phyloP scores from a whole-genome alignment of 2,797 vertebrate species.

The Cynopterus sphinx region DNA sequence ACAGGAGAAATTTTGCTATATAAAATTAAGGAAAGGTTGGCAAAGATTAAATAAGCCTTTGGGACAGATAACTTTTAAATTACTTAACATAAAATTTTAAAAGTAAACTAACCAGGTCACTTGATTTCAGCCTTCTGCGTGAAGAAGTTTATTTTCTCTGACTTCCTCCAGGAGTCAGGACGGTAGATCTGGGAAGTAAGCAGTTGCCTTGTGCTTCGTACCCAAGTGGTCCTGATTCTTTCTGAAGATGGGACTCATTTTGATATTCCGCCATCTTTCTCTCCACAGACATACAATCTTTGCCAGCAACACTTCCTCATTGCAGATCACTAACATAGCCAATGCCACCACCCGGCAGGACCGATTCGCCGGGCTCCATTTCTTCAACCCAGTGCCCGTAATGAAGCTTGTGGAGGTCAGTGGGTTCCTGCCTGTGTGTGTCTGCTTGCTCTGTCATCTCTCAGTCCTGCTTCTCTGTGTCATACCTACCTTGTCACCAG shows the following conservation, averaged over 20 bases:
- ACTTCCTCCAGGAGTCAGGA: not conserved
- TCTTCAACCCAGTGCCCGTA: constrained; percentile 98
- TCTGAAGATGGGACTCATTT: not conserved
- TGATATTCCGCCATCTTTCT: not conserved
- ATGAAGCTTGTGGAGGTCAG: constrained; percentile 98
- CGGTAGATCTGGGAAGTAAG: not conserved
- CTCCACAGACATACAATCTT: constrained; percentile 94
- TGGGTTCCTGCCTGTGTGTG: fast-evolving
- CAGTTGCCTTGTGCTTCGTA: fast-evolving
- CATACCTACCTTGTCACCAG: not conserved
- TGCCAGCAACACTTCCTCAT: constrained; percentile 97
- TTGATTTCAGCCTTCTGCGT: not conserved
- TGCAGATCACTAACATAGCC: constrained; percentile 93
- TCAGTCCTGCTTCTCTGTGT: not conserved
- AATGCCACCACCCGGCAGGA: constrained; percentile 94
- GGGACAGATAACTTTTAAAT: not conserved
- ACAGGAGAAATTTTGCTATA: not conserved
- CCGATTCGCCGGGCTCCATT: constrained; percentile 96
- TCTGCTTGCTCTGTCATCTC: not conserved
- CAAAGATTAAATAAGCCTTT: not conserved
- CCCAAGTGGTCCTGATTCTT: fast-evolving
- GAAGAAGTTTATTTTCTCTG: not conserved
- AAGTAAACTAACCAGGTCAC: not conserved
- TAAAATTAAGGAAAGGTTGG: not conserved
- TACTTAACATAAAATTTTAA: not conserved